Evolutionary conservation across 2,797 vertebrate species (phyloP), one percentile per base, ranked within the genome.

Genomic region (Sebastes taczanowskii): DNA sequence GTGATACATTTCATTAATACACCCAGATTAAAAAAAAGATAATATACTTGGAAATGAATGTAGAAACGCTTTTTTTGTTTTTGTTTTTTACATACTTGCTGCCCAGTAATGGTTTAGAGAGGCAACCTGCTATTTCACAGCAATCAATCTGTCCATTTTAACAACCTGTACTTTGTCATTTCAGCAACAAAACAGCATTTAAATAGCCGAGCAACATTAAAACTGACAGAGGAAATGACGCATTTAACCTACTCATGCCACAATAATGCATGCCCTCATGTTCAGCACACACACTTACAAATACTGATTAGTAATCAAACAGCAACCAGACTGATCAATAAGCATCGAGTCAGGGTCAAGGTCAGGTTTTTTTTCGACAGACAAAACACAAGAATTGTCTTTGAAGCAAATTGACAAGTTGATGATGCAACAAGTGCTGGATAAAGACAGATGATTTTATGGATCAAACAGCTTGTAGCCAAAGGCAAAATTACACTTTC

Each of bases 251-350:
- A 62, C 67, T 81, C 32, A 34, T 49, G 58, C 13, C 42, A 27
- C 6, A 68, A 53, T 11, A 32, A 63, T 3, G 29, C 1, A 23
- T 11, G 25, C 20, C 10, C 29, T 64, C 23, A 0, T 71, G 32
- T 56, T 52, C 25, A n/a, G 20, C 10, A 52, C 61, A 75, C 67
- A 58, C 16, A 58, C 9, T 73, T 25, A 60, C n/a, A 81, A 62
- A 69, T 61, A 78, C 42, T 72, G 77, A 81, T 83, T 75, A 81
- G 64, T 63, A 52, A 84, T 80, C 29, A 68, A 80, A 88, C 22
- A 38, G 34, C n/a, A 61, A 60, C 59, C 53, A 74, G 58, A 86
- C 82, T 25, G 61, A 89, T 91, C 87, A 80, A 93, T 89, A 84
- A 63, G 20, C 64, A 35, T 1, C 35, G 66, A 56, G 72, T 52